phyloP scores from a whole-genome alignment of 2,797 vertebrate species.

The Sebastes kiyomatsui region DNA sequence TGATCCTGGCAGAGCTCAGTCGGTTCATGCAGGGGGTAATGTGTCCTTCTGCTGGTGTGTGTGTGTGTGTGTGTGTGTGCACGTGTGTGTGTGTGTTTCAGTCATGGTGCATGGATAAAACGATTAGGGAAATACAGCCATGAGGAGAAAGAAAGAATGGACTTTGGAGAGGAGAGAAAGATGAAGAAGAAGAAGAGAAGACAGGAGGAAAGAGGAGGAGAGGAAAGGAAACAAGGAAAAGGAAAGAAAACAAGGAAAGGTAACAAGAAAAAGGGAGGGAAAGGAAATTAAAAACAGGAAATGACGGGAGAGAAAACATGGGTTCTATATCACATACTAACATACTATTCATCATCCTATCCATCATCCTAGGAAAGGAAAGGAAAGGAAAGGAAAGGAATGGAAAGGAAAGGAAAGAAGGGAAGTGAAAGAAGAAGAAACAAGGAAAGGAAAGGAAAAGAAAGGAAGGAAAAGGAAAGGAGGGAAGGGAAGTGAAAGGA shows the following conservation, averaged over 20 bases:
- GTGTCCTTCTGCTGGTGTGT: conserved; percentile 54
- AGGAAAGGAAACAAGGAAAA: not conserved
- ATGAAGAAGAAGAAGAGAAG: not conserved
- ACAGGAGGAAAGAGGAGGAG: not conserved
- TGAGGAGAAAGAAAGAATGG: conserved; percentile 39
- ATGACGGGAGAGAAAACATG: not conserved
- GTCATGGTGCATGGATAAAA: conserved; percentile 65
- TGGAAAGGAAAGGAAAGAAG: no score
- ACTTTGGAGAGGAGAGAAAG: conserved; percentile 18
- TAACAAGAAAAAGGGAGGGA: not conserved
- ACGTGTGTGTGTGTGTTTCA: conserved; percentile 18
- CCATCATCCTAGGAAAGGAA: no score
- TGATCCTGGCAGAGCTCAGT: conserved; percentile 66
- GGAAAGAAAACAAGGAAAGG: not conserved
- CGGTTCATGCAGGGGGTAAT: conserved; percentile 69
- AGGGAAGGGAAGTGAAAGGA: no score
- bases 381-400: no score
- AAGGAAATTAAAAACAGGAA: no score
- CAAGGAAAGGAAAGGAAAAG: no score
- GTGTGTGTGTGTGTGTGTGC: conserved; percentile 9
- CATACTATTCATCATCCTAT: no score
- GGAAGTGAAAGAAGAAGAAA: no score
- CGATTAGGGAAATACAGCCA: conserved; percentile 63
- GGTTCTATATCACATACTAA: no score
- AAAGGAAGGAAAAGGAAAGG: no score